phyloP scores from a whole-genome alignment of 2,797 vertebrate species.

The Cyclura pinguis region DNA sequence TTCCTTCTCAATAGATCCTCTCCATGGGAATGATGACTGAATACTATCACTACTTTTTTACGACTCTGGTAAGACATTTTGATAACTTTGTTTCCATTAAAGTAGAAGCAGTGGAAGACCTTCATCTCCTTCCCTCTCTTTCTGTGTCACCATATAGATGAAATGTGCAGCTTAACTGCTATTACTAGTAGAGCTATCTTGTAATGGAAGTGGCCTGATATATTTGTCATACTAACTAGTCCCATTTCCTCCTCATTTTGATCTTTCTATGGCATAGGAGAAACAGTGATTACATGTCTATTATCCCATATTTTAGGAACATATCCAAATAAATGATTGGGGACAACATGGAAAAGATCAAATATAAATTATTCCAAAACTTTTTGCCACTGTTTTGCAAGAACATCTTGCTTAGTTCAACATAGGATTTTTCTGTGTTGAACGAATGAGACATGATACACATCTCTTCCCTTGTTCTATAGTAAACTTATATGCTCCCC shows the following conservation, averaged over 20 bases:
- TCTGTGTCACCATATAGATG: slow-evolving; percentile 2
- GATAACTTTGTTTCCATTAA: neutral
- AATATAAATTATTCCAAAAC: neutral
- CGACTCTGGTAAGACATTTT: slow-evolving; percentile 90
- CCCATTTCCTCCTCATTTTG: neutral
- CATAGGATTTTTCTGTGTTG: neutral
- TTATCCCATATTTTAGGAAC: neutral
- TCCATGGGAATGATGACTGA: slow-evolving; percentile 99
- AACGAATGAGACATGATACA: neutral
- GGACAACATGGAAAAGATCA: neutral
- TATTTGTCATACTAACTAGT: neutral
- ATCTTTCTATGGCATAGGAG: neutral
- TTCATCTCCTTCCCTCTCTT: neutral
- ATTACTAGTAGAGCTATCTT: neutral
- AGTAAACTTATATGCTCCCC: neutral
- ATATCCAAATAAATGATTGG: neutral
- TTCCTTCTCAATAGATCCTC: slow-evolving; percentile 84
- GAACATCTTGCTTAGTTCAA: neutral
- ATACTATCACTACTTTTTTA: slow-evolving; percentile 99
- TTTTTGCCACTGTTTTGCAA: neutral
- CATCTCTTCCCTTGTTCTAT: neutral
- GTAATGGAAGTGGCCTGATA: neutral
- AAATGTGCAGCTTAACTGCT: neutral
- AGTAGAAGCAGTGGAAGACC: neutral
- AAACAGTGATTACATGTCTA: neutral